Base-by-base conservation (phyloP, 2,797 vertebrate species). In the Dendrocincla tyrannina region DNA sequence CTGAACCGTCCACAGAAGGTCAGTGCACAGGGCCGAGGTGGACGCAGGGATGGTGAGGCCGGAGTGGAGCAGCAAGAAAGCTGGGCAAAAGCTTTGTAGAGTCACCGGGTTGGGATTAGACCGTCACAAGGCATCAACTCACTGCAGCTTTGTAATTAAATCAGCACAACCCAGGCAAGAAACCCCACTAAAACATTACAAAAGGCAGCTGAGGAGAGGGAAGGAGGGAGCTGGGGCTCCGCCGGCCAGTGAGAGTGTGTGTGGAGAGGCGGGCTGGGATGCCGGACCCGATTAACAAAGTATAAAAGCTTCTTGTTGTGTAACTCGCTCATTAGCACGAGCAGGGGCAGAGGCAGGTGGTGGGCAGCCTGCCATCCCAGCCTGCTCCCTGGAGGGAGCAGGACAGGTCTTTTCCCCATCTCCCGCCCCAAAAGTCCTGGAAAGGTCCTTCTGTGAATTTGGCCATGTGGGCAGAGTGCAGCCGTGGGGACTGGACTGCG, bases 71-170 rank as follows among this genome's bases (percentile, higher is more conserved):
- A 62, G 85, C 11, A 9, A 58, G 93, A 88, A 85, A 91, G 90
- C 82, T 27, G 72, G 84, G 94, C 18, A 84, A 97, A 93, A 97
- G 97, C 97, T 98, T 98, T 98, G 98, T 98, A 98, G 97, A 75
- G 95, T 96, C 95, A 98, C 97, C 96, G 56, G 98, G 95, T 95
- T 96, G 92, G 98, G 98, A 99, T 99, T 99, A 99, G 97, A 96
- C 89, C 97, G 98, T 99, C 99, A 99, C 98, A 98, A 97, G 98
- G 98, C 98, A 99, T 98, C 98, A 96, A 99, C 97, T 97, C 95
- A 98, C 79, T 77, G 87, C 97, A 95, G 97, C 95, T 98, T 98
- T 96, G 94, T 97, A 96, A 97, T 97, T 97, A 98, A 98, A 98
- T 98, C 98, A 98, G 96, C 84, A 94, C 94, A 96, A 97, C 98